Evolutionary conservation across 2,797 vertebrate species (phyloP).

Genomic region (Poecile montanus): DNA sequence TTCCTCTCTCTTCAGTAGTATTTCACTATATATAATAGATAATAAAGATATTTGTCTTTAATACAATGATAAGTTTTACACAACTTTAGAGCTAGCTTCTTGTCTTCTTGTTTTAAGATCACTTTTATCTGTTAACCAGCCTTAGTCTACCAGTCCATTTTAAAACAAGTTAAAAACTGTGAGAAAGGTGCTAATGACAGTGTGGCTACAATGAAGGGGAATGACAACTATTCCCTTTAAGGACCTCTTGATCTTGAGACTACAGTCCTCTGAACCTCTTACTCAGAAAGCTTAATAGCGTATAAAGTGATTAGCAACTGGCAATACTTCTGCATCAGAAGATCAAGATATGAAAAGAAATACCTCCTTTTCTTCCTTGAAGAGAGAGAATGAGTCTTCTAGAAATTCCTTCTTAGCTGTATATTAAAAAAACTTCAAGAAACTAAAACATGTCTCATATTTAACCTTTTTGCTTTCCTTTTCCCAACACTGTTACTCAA

Average conservation of each 20-base stretch:
- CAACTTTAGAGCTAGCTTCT: not conserved
- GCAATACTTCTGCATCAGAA: not conserved
- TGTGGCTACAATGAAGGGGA: not conserved
- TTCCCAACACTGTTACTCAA: not conserved
- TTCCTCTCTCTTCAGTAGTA: not conserved
- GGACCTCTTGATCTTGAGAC: not conserved
- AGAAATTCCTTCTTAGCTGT: not conserved
- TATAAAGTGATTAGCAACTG: not conserved
- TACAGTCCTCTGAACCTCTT: not conserved
- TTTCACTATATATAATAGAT: not conserved
- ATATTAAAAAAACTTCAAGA: not conserved
- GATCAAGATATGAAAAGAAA: not conserved
- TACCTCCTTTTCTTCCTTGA: not conserved
- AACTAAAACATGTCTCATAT: not conserved
- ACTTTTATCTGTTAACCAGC: not conserved
- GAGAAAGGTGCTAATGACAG: not conserved
- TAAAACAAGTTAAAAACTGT: not conserved
- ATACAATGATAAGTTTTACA: not conserved
- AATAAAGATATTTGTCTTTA: not conserved
- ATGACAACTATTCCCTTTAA: not conserved
- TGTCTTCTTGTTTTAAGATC: not conserved
- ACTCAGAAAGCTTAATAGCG: not conserved
- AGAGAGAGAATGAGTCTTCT: not conserved
- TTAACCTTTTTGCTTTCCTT: not conserved
- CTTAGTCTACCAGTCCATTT: not conserved